A percentile compares a stretch with the other conserved stretches of the same genome.
These are phyloP conservation scores for Pterobdella sp. DNA, from an alignment of 2,888 invertebrate species.

Conservation along the genomic window DNA sequence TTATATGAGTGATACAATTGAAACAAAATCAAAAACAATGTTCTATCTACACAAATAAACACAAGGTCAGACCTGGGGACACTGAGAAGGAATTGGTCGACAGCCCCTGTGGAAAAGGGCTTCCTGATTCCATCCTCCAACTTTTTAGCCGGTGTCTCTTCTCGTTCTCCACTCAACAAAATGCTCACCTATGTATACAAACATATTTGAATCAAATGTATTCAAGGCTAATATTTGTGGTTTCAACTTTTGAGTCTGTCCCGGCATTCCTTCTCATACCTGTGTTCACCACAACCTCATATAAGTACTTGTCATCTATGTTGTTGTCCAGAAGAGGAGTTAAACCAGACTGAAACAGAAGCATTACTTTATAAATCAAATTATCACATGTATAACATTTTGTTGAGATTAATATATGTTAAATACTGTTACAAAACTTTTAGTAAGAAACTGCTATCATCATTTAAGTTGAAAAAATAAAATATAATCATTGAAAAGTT, in stretches of 20 bases:
- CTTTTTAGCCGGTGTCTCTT: background rate
- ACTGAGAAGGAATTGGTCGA: background rate
- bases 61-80: background rate
- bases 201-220: too few species aligned
- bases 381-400: background rate
- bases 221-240: too few species aligned
- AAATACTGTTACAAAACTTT: too few species aligned
- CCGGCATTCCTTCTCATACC: background rate
- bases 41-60: too few species aligned
- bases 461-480: too few species aligned
- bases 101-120: background rate
- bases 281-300: background rate
- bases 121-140: constrained; percentile 1
- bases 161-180: background rate
- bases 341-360: background rate
- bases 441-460: too few species aligned
- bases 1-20: too few species aligned
- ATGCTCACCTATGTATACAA: too few species aligned
- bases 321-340: background rate
- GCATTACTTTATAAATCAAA: background rate
- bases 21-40: too few species aligned
- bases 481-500: too few species aligned
- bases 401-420: too few species aligned
- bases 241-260: background rate
- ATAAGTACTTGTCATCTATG: background rate